Conservation (phyloP, 2,797 vertebrate species). For the Chrysocyon brachyurus region DNA sequence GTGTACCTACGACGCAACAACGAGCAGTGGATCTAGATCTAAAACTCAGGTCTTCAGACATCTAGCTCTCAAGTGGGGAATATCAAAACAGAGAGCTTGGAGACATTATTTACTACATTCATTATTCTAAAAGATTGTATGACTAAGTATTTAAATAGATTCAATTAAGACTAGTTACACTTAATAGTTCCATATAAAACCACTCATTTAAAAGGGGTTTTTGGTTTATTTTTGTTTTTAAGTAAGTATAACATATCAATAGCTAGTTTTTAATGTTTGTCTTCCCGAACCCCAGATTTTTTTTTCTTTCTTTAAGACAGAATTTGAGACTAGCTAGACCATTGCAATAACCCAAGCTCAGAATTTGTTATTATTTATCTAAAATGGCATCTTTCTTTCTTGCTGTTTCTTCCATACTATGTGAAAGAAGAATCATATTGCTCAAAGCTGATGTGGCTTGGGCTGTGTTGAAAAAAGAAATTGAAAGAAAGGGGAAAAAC, state of each 20-base stretch:
- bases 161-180: not conserved
- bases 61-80: not conserved
- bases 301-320: not conserved
- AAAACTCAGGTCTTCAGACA: not conserved
- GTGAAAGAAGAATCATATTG: slow-evolving; percentile 42
- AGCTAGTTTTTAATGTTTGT: not conserved
- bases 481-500: not conserved
- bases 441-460: not conserved
- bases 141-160: not conserved
- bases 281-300: rapidly evolving
- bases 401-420: not conserved
- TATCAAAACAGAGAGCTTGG: not conserved
- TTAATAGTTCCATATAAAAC: slow-evolving; percentile 7
- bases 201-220: not conserved
- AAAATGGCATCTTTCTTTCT: slow-evolving; percentile 31
- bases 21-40: not conserved
- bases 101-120: not conserved
- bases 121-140: not conserved
- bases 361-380: slow-evolving; percentile 64
- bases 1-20: not conserved
- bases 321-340: not conserved
- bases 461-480: slow-evolving; percentile 22
- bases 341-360: not conserved
- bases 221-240: not conserved
- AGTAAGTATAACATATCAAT: not conserved